Evolutionary conservation across 2,888 invertebrate species (phyloP).

Genomic region (Protodeltote pygarga): DNA sequence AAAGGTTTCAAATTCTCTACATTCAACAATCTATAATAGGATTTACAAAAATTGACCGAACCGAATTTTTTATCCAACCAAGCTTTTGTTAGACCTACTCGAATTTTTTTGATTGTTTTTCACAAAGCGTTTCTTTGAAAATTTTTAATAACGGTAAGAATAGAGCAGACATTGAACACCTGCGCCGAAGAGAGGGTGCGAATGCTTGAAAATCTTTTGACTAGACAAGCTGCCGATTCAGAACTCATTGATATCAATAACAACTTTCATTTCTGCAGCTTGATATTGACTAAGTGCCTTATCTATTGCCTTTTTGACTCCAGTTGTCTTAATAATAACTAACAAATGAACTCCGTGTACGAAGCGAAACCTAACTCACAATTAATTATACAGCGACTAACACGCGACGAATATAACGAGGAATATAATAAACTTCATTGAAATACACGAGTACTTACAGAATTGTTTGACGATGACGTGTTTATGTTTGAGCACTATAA

Average conservation of each 20-base stretch:
- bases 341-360: conserved; percentile 38
- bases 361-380: conserved; percentile 33
- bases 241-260: conserved; percentile 28
- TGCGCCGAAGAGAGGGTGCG: conserved; percentile 17
- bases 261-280: conserved; percentile 4
- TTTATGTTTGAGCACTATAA: conserved; percentile 23
- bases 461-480: conserved; percentile 15
- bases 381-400: conserved; percentile 38
- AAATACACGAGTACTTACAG: conserved; percentile 27
- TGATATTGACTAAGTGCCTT: conserved; percentile 12
- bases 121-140: conserved; percentile 6
- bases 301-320: conserved; percentile 10
- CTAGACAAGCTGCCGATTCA: conserved; percentile 3
- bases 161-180: conserved; percentile 28
- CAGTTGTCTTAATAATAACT: conserved; percentile 26
- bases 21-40: conserved; percentile 24
- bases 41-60: conserved; percentile 19
- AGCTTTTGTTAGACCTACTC: conserved; percentile 5
- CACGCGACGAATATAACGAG: conserved; percentile 29
- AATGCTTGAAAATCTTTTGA: conserved; percentile 27
- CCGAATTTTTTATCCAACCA: conserved; percentile 7
- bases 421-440: conserved; percentile 41
- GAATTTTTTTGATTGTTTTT: conserved; percentile 9
- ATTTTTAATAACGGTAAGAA: conserved; percentile 40
- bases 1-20: conserved; percentile 25